Evolutionary conservation across 1,140 invertebrate species (phyloP).

Genomic region (Lasioglossum baleicum): DNA sequence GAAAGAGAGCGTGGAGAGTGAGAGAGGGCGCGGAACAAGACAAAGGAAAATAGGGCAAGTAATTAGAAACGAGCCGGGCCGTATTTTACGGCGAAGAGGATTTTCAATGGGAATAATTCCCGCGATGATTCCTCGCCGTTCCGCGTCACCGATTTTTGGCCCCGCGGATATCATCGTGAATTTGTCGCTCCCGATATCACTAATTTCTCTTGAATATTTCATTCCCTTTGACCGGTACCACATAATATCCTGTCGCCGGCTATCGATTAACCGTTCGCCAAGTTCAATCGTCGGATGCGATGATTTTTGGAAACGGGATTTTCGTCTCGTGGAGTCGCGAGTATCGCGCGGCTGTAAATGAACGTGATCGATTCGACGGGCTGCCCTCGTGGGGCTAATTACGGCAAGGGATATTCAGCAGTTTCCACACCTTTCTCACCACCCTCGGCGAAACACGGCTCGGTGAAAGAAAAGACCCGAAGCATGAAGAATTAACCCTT

Average conservation of each 20-base stretch:
- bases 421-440: conserved; percentile 13
- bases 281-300: not conserved
- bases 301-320: not conserved
- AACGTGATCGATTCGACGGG: conserved; percentile 18
- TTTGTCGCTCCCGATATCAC: not conserved
- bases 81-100: conserved; percentile 25
- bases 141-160: conserved; percentile 28
- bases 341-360: not conserved
- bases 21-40: conserved; percentile 26
- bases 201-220: conserved; percentile 4
- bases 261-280: not conserved
- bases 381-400: conserved; percentile 37
- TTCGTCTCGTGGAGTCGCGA: not conserved
- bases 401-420: conserved; percentile 16
- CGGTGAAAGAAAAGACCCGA: conserved; percentile 33
- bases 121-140: conserved; percentile 37
- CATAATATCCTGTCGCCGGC: not conserved
- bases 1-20: not conserved
- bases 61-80: conserved; percentile 38
- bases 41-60: conserved; percentile 48
- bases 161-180: not conserved
- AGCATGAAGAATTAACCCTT: conserved; percentile 13
- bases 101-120: conserved; percentile 50
- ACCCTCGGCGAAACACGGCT: conserved; percentile 11
- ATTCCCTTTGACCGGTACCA: conserved; percentile 1